Evolutionary conservation across 1,140 invertebrate species (phyloP).

Genomic region (Drosophila dunni): DNA sequence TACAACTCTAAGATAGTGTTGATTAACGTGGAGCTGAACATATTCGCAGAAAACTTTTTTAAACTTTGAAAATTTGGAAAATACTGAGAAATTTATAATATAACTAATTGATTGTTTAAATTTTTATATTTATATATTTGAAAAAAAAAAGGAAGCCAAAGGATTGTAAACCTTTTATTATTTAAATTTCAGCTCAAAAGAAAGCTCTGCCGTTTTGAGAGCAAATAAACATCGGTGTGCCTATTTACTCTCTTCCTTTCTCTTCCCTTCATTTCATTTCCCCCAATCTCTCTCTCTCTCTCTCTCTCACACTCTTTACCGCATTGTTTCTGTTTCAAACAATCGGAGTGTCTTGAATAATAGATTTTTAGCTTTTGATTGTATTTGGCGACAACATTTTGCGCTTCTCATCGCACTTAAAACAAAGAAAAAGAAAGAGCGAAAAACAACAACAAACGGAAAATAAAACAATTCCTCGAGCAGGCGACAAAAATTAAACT

Average conservation of each 20-base stretch:
- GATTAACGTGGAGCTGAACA: not conserved
- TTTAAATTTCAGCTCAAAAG: not conserved
- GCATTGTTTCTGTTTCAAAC: slow-evolving; percentile 27
- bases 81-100: too few relatives aligned
- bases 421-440: slow-evolving; percentile 10
- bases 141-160: too few relatives aligned
- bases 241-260: not conserved
- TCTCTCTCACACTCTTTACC: not conserved
- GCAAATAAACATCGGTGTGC: not conserved
- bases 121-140: too few relatives aligned
- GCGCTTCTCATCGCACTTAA: slow-evolving; percentile 17
- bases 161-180: too few relatives aligned
- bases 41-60: too few relatives aligned
- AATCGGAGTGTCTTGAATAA: slow-evolving; percentile 69
- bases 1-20: not conserved
- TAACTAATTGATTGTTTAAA: too few relatives aligned
- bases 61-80: too few relatives aligned
- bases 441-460: slow-evolving; percentile 28
- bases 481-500: slow-evolving; percentile 15
- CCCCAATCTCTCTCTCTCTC: too few relatives aligned
- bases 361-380: slow-evolving; percentile 79
- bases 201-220: not conserved
- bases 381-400: slow-evolving; percentile 63
- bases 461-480: slow-evolving; percentile 60
- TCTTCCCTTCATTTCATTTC: not conserved